Percentiles rank a stretch among this genome's conserved stretches.
Conservation (phyloP, 2,888 invertebrate species). For the Platycheirus rosarum region DNA sequence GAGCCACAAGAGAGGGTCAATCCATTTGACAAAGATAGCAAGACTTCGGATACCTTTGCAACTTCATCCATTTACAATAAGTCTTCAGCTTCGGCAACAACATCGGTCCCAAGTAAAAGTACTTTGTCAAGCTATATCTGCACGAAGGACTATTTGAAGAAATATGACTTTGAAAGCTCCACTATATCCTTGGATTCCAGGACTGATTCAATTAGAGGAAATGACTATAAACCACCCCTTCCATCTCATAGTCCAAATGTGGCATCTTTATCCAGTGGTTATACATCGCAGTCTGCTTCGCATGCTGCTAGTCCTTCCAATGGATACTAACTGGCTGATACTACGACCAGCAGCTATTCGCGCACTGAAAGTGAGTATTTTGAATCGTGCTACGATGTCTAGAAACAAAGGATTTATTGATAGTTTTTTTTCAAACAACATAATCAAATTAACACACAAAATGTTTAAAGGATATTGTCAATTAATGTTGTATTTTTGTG, state of each 20-base stretch:
- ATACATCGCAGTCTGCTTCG: constrained; percentile 79
- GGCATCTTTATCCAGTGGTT: constrained; percentile 80
- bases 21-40: constrained; percentile 81
- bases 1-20: constrained; percentile 82
- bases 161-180: constrained; percentile 53
- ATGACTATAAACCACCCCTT: constrained; percentile 46
- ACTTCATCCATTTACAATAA: constrained; percentile 63
- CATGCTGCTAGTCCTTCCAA: constrained; percentile 78
- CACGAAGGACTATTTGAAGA: constrained; percentile 33
- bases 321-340: constrained; percentile 78
- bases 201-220: constrained; percentile 20
- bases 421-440: too few species aligned
- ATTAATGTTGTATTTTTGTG: too few species aligned
- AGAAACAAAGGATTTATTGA: too few species aligned
- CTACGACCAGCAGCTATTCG: constrained; percentile 79
- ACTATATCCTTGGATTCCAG: constrained; percentile 33
- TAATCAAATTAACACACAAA: too few species aligned
- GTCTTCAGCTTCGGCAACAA: constrained; percentile 35
- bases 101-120: constrained; percentile 37
- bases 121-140: constrained; percentile 28
- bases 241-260: constrained; percentile 79
- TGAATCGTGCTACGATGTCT: constrained; percentile 41
- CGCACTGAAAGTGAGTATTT: constrained; percentile 80
- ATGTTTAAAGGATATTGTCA: too few species aligned
- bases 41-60: constrained; percentile 46